Evolutionary conservation across 1,140 invertebrate species (phyloP), one percentile per base, ranked within the genome.

Genomic region (Anagrus nilaparvatae): DNA sequence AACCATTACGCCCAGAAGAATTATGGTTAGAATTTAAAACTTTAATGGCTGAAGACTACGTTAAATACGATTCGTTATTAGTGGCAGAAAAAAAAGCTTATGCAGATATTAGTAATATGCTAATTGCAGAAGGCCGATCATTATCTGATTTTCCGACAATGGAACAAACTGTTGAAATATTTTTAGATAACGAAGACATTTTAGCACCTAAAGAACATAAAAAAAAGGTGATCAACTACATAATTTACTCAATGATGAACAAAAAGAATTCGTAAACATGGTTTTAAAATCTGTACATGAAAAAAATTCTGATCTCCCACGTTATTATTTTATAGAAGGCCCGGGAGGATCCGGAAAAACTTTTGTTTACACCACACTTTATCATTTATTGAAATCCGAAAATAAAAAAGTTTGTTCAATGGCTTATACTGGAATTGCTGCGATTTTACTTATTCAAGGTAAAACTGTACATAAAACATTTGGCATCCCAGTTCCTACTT

Each of bases 381-480:
- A n/a, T n/a, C n/a, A n/a, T n/a, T n/a, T n/a, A n/a, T n/a, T n/a
- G n/a, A n/a, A n/a, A n/a, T n/a, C n/a, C n/a, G n/a, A n/a, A n/a
- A n/a, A n/a, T n/a, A n/a, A n/a, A n/a, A n/a, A n/a, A n/a, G n/a
- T n/a, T n/a, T n/a, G n/a, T n/a, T n/a, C n/a, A n/a, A n/a, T n/a
- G n/a, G n/a, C n/a, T n/a, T n/a, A n/a, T n/a, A n/a, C n/a, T n/a
- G n/a, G n/a, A n/a, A n/a, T n/a, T n/a, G 52, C 50, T 18, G 50
- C 52, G 12, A 49, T 42, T 32, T 35, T 48, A 28, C 36, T 51
- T 14, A 45, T 46, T 30, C 41, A 50, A 38, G 48, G 46, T 34
- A 40, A 45, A 38, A 50, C 46, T 23, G 16, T 40, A 20, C 48
- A 50, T 33, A 50, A 44, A 46, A 48, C 37, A 14, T 48, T 50